Evolutionary conservation across 2,888 invertebrate species (phyloP).

Genomic region (Tridacna crocea): DNA sequence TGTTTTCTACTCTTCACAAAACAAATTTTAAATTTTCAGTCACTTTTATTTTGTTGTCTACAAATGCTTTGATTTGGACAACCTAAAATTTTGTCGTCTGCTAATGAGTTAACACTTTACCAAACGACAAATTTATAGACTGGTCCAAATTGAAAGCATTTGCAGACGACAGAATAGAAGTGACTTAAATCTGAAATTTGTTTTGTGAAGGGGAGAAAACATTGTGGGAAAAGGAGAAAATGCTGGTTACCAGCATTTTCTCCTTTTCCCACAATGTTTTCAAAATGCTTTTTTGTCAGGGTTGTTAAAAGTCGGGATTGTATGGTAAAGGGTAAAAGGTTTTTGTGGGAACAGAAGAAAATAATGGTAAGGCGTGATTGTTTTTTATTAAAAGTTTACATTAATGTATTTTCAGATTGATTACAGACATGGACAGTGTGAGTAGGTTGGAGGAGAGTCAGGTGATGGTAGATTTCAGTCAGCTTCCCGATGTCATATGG

Average conservation of each 20-base stretch:
- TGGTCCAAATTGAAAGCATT: too few relatives aligned
- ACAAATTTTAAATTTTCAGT: background rate
- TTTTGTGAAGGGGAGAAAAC: background rate
- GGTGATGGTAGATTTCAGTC: conserved; percentile 66
- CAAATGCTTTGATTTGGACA: too few relatives aligned
- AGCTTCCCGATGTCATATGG: conserved; percentile 75
- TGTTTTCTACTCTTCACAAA: background rate
- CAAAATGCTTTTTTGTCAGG: background rate
- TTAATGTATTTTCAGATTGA: background rate
- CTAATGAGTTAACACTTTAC: too few relatives aligned
- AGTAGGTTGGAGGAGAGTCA: background rate
- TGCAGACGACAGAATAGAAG: too few relatives aligned
- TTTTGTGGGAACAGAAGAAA: background rate
- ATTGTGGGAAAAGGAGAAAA: background rate
- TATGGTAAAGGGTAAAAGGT: background rate
- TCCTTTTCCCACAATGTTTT: background rate
- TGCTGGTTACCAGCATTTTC: background rate
- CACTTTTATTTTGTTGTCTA: too few relatives aligned
- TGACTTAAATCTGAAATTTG: background rate
- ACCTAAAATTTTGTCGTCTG: too few relatives aligned
- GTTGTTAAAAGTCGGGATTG: background rate
- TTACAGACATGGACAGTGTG: background rate
- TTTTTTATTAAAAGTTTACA: background rate
- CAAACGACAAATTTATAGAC: too few relatives aligned
- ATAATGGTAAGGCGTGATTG: too few relatives aligned